Base-by-base conservation (phyloP, 2,113 vertebrate genomes). In the Macquaria australasica region DNA sequence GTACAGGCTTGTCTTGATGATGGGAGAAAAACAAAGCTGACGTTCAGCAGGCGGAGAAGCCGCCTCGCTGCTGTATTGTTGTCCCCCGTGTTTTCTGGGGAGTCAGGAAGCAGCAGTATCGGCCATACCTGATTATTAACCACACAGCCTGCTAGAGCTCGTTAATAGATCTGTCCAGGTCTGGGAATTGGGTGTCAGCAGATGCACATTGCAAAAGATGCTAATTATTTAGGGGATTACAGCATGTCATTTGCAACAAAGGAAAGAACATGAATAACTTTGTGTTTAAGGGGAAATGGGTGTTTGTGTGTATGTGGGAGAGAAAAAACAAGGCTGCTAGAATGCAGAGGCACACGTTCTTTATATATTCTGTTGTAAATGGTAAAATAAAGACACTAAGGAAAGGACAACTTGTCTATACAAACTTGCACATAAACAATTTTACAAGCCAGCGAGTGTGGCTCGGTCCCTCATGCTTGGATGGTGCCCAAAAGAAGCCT, bases 401-500 rank as follows among this genome's bases (percentile, higher is more conserved):
- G 53, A 50, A 48, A 72, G 31, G 72, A 68, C 55, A 63, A 67
- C 34, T 34, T 71, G 76, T 78, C 51, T 31, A 16, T 50, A 56
- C 51, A 79, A 74, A 81, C 34, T 72, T 79, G 53, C 69, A 81
- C 85, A 77, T 75, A 82, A 75, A 85, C 82, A 85, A 81, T 37
- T 86, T 81, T 82, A 60, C 25, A 66, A 84, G 67, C 20, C 86
- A 77, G 82, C 14, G 70, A 83, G 11, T 76, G 83, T 85, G 82
- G 51, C 84, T 85, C 14, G 12, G 80, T 37, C 91, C 62, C 87
- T 94, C 87, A 85, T 83, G 93, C 89, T 88, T 92, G 90, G 84
- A 85, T 84, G 90, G 50, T 86, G 86, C 86, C 87, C 74, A 80
- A 89, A 89, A 92, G 87, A 90, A 83, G 93, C 94, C 92, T 92